These are phyloP conservation scores for Australoheros facetus DNA, from an alignment of 2,797 vertebrate genomes.

Conservation along the genomic window DNA sequence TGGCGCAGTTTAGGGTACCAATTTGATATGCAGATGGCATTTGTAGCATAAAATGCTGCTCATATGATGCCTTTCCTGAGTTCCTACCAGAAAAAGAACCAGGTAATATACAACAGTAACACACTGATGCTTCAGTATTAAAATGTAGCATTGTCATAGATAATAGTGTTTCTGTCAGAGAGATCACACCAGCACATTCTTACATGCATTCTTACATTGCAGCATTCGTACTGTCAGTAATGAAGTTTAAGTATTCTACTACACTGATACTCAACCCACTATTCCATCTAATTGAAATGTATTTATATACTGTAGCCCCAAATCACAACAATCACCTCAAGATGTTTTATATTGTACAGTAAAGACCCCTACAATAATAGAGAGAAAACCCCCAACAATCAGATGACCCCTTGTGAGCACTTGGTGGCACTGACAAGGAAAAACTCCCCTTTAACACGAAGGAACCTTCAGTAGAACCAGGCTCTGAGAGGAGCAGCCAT, in stretches of 20 bases:
- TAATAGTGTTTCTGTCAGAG: neutral
- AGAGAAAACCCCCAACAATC: no score
- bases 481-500: no score
- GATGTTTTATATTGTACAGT: no score
- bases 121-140: no score
- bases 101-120: neutral
- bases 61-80: neutral
- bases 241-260: neutral
- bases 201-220: neutral
- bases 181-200: neutral
- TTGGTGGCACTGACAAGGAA: no score
- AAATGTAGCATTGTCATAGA: neutral
- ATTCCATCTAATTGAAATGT: no score
- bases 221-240: neutral
- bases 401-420: no score
- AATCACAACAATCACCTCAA: no score
- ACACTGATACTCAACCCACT: neutral
- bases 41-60: neutral
- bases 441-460: no score
- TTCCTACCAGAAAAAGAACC: neutral
- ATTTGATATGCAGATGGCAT: constrained; percentile 23
- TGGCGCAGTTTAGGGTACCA: constrained; percentile 8
- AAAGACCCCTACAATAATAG: no score
- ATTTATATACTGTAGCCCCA: no score
- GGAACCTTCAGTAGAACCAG: no score